Evolutionary conservation across 2,113 vertebrate species (phyloP), one percentile per base, ranked within the genome.

Genomic region (Nannospalax galili): DNA sequence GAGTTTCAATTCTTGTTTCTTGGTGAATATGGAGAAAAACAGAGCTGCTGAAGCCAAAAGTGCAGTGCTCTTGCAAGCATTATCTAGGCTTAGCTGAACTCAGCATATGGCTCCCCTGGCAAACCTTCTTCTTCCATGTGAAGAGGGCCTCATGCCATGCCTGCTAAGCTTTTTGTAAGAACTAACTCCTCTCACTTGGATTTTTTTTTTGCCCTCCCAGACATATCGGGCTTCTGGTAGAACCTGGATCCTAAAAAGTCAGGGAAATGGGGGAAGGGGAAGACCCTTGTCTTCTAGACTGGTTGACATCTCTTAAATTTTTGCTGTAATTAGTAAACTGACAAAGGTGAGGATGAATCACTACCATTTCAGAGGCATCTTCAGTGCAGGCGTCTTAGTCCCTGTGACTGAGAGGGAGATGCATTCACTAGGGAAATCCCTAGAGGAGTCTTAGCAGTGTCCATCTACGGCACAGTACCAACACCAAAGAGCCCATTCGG

Each of bases 161-260:
- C 70, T 70, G 48, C 16, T 48, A 86, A 62, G 78, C 26, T 65
- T 32, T 62, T 75, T 28, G 40, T 37, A 79, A 81, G 45, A 86
- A 82, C 67, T 58, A 80, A 64, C 5, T 93, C 82, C 45, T 75
- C 67, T 72, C 72, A 77, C n/a, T 92, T 92, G 58, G 64, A 52
- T 62, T 75, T 62, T n/a, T 62, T 75, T 62, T n/a, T 80, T 88
- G 32, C 37, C 40, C 73, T 92, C 16, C 45, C 6, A 35, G 62
- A 72, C 48, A 86, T 91, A 89, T 20, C 35, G 60, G 19, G 72
- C 62, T 88, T 96, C 64, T 74, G 62, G 3, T 45, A 69, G 52
- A 90, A 84, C 48, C 67, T 86, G 70, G 58, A 37, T 80, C 74
- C 56, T 90, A 90, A 88, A 58, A 78, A 92, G 84, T 69, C 69